Conservation (phyloP, 2,888 invertebrate species). For the Hemaris fuciformis region DNA sequence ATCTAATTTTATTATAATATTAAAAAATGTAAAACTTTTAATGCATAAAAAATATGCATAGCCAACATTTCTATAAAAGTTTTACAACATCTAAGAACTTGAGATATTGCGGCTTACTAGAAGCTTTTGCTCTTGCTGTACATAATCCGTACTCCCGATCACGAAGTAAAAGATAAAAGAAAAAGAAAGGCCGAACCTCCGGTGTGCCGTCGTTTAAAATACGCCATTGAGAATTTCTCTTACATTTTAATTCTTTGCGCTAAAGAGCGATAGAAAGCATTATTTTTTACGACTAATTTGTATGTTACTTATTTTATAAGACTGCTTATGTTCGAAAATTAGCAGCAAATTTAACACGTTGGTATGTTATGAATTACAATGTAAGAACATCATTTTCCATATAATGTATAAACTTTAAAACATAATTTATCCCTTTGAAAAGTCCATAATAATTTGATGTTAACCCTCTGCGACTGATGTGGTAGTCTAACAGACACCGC, state of each 20-base stretch:
- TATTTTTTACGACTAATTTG: too few relatives aligned
- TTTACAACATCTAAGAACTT: background rate
- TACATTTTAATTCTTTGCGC: background rate
- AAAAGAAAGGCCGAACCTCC: background rate
- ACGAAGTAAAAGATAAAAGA: background rate
- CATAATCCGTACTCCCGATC: background rate
- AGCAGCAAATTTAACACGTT: too few relatives aligned
- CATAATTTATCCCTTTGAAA: too few relatives aligned
- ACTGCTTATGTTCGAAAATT: too few relatives aligned
- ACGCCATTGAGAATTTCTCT: background rate
- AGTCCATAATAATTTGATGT: too few relatives aligned
- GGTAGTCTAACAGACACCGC: too few relatives aligned
- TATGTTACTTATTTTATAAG: too few relatives aligned
- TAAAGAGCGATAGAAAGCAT: background rate
- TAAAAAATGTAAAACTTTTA: background rate
- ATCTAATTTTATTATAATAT: too few relatives aligned
- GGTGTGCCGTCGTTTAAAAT: background rate
- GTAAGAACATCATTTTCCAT: too few relatives aligned
- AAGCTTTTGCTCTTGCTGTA: background rate
- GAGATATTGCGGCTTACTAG: background rate
- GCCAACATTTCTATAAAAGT: background rate
- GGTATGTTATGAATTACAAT: too few relatives aligned
- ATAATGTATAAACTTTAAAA: too few relatives aligned
- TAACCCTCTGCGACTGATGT: too few relatives aligned
- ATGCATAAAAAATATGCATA: background rate